Evolutionary conservation across 53 echinoderm and acorn worm species (phyloP), one percentile per base, ranked within the genome.

Genomic region (Paelopatides confundens): DNA sequence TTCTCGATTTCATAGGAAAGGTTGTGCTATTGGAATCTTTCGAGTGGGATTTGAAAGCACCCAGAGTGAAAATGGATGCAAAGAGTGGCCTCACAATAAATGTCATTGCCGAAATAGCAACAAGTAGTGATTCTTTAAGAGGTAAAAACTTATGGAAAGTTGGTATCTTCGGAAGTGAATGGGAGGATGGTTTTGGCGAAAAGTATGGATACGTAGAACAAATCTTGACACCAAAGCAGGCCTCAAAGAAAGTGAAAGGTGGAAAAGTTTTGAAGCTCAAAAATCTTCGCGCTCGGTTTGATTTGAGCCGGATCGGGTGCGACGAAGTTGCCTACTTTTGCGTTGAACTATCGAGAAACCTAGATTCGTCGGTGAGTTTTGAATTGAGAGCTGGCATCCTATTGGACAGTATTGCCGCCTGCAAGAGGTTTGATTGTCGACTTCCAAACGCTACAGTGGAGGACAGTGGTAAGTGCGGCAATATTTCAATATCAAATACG

Each of bases 131-230:
- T 33, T 14, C 28, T 7, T 2, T 83, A 3, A 63, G 39, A 2
- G 84, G 84, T 6, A 35, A 40, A 14, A 83, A 39, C 12, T 36
- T 83, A 8, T 83, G 84, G 84, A 63, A 35, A 24, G 64, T 83
- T 4, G 84, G 84, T 15, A 83, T 83, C 15, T 83, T 83, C 37
- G 84, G 84, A 11, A 87, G 88, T 49, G 47, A 77, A 35, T 77
- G 64, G 37, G 15, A 21, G 4, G 88, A 87, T 63, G 88, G 88
- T n/a, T 63, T 21, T 63, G 88, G 88, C 17, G 88, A 87, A 21
- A 49, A 63, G 10, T 63, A 35, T 27, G 88, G 88, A 62, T 79
- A 63, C 52, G 29, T 33, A 10, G 48, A 78, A 5, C 88, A 87
- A 63, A 77, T 87, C 64, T 62, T 87, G 35, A 87, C 77, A 9